Conservation (phyloP, 2,888 invertebrate genomes). For the Campoplex nolae region DNA sequence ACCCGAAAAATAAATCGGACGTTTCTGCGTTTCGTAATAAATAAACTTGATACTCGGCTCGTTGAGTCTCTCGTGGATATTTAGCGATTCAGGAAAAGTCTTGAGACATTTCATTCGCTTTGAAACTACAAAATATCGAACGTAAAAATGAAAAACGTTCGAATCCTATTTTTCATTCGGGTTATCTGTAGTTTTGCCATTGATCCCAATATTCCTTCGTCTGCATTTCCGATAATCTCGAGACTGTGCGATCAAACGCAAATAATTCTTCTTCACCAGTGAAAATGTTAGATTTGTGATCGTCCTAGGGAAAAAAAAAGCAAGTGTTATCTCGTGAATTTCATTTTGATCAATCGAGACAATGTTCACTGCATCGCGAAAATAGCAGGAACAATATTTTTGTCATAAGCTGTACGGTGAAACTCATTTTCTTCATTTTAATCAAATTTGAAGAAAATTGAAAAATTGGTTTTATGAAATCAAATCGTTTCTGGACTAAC, state of each 20-base stretch:
- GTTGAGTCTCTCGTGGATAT: neutral
- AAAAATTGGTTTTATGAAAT: conserved; percentile 1
- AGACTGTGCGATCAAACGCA: conserved; percentile 97
- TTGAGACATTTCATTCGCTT: conserved; percentile 7
- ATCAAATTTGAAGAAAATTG: too few relatives aligned
- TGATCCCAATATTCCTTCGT: conserved; percentile 96
- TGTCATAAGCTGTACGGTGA: too few relatives aligned
- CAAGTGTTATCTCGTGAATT: neutral
- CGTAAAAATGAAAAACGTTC: conserved; percentile 26
- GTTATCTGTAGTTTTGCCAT: conserved; percentile 86
- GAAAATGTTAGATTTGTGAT: conserved; percentile 95
- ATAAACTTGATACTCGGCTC: conserved; percentile 37
- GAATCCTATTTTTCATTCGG: conserved; percentile 32
- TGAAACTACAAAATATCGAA: conserved; percentile 42
- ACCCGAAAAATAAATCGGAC: too few relatives aligned
- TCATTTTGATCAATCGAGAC: neutral
- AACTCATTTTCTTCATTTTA: too few relatives aligned
- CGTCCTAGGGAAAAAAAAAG: conserved; percentile 85
- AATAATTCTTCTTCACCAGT: conserved; percentile 99
- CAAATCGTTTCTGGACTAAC: conserved; percentile 84
- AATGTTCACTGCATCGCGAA: neutral
- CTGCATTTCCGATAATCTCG: conserved; percentile 98
- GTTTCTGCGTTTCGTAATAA: conserved; percentile 3
- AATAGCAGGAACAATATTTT: too few relatives aligned
- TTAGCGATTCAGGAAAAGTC: neutral